Conservation (phyloP, 1,140 invertebrate genomes). For the Diuraphis noxia region DNA sequence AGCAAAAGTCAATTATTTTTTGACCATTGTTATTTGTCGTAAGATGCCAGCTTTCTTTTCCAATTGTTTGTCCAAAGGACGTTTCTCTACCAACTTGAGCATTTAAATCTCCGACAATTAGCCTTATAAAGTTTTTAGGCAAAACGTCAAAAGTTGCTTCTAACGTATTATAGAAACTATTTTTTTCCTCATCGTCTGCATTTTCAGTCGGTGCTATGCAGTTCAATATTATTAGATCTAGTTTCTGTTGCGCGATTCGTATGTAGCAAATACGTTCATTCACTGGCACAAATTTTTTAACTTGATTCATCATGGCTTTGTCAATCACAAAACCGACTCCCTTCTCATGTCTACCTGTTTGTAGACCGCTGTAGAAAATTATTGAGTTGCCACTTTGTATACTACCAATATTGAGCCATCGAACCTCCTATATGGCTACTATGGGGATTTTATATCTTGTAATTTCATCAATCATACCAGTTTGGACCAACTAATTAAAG, state of each 20-base stretch:
- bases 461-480: constrained; percentile 49
- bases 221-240: constrained; percentile 50
- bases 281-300: constrained; percentile 47
- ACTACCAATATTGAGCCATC: constrained; percentile 42
- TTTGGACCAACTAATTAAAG: constrained; percentile 8
- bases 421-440: constrained; percentile 54
- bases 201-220: constrained; percentile 25
- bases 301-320: constrained; percentile 8
- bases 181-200: constrained; percentile 9
- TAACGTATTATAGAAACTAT: not conserved
- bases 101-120: not conserved
- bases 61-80: not conserved
- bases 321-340: constrained; percentile 52
- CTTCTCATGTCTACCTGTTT: constrained; percentile 37
- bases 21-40: not conserved
- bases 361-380: constrained; percentile 34
- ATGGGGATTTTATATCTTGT: constrained; percentile 54
- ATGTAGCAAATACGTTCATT: constrained; percentile 54
- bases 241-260: not conserved
- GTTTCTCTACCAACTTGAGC: not conserved
- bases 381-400: constrained; percentile 20
- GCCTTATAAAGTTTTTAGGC: not conserved
- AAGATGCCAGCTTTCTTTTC: not conserved
- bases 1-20: not conserved
- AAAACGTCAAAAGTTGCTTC: not conserved